Percentiles rank a stretch among this genome's conserved stretches.
Evolutionary conservation across 2,113 vertebrate species (phyloP).

Genomic region (Saiga tatarica): DNA sequence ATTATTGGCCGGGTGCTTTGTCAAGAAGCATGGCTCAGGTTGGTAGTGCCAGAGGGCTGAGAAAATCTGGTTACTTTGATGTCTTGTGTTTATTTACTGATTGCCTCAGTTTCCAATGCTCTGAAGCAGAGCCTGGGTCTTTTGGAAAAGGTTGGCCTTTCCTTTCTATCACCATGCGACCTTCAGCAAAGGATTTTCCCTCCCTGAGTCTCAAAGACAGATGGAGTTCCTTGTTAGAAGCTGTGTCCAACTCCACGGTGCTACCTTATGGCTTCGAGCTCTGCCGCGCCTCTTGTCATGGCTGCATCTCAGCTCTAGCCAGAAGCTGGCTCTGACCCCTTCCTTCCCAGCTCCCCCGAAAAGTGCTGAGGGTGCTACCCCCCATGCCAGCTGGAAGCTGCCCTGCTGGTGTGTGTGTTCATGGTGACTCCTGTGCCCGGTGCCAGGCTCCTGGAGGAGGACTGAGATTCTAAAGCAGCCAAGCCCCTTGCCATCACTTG

Average conservation of each 20-base stretch:
- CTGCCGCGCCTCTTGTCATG: neutral
- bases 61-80: neutral
- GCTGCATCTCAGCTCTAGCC: slow-evolving; percentile 1
- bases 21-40: neutral
- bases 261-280: slow-evolving; percentile 56
- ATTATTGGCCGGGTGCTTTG: neutral
- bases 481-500: neutral
- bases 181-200: slow-evolving; percentile 49
- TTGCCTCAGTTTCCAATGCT: neutral
- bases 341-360: neutral
- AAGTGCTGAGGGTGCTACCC: neutral
- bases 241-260: slow-evolving; percentile 30
- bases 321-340: slow-evolving; percentile 1
- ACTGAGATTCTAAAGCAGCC: slow-evolving; percentile 17
- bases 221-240: slow-evolving; percentile 52
- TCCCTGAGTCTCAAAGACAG: slow-evolving; percentile 43
- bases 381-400: slow-evolving; percentile 43
- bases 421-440: slow-evolving; percentile 5
- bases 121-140: neutral
- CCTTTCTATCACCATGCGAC: neutral
- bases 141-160: neutral
- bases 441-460: slow-evolving; percentile 55
- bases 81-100: neutral
- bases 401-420: slow-evolving; percentile 33
- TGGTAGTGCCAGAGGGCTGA: neutral